Evolutionary conservation across 1,140 invertebrate species (phyloP).

Genomic region (Diprion similis): DNA sequence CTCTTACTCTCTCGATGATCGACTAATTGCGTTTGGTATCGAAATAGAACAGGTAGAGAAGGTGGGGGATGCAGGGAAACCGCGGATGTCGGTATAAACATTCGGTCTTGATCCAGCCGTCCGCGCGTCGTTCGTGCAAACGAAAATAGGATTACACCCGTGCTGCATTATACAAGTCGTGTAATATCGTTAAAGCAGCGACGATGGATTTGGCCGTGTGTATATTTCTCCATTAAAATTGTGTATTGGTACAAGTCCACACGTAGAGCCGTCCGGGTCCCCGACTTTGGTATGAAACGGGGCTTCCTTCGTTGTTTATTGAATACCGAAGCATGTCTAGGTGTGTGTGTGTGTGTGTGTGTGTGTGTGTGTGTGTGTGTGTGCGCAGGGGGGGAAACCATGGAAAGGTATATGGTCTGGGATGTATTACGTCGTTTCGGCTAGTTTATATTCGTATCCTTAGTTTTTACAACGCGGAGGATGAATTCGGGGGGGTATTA

Average conservation of each 20-base stretch:
- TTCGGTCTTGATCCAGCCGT: background rate
- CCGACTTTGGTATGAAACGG: too few relatives aligned
- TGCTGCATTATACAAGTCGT: too few relatives aligned
- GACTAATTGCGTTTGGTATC: slow-evolving; percentile 1
- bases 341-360: too few relatives aligned
- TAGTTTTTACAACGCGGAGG: background rate
- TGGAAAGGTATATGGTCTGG: background rate
- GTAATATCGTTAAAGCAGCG: too few relatives aligned
- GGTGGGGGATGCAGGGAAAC: background rate
- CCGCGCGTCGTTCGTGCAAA: background rate
- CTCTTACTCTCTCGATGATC: background rate
- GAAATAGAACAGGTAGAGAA: background rate
- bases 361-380: too few relatives aligned
- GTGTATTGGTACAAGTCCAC: slow-evolving; percentile 4
- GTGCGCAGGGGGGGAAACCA: background rate
- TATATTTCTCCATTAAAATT: slow-evolving; percentile 2
- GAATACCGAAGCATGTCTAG: too few relatives aligned
- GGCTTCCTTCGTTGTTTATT: too few relatives aligned
- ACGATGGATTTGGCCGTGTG: background rate
- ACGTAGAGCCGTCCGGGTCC: too few relatives aligned
- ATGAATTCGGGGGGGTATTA: background rate
- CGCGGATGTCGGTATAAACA: background rate
- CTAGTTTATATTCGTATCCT: background rate
- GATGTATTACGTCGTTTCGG: background rate
- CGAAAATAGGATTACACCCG: background rate